Percentiles rank a stretch among this genome's conserved stretches.
Conservation (phyloP, 2,888 invertebrate genomes). For the Drosophila diplacantha region DNA sequence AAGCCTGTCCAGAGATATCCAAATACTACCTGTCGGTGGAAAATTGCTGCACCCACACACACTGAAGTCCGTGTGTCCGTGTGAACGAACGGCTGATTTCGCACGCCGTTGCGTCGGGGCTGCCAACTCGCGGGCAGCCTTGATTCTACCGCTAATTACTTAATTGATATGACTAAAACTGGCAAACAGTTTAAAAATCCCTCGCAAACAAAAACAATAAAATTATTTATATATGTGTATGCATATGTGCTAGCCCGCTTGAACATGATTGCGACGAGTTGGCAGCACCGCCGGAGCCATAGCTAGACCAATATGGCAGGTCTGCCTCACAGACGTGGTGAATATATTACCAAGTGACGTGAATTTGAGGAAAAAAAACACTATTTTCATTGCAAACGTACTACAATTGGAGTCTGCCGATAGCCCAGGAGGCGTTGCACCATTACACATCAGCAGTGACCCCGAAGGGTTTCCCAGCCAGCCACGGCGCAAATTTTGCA, state of each 20-base stretch:
- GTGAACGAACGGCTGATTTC: slow-evolving; percentile 24
- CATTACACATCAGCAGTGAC: not conserved
- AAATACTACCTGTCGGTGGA: slow-evolving; percentile 46
- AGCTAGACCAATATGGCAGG: slow-evolving; percentile 49
- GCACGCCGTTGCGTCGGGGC: slow-evolving; percentile 13
- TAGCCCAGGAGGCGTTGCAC: not conserved
- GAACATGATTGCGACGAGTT: slow-evolving; percentile 37
- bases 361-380: slow-evolving; percentile 68
- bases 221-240: not conserved
- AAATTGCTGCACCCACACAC: slow-evolving; percentile 3
- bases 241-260: not conserved
- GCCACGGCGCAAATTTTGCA: slow-evolving; percentile 51
- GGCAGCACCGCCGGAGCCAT: slow-evolving; percentile 41
- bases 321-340: slow-evolving; percentile 56
- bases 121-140: slow-evolving; percentile 7
- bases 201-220: slow-evolving; percentile 7
- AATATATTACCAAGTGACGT: slow-evolving; percentile 67
- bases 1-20: slow-evolving; percentile 25
- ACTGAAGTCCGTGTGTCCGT: not conserved
- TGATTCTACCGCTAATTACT: not conserved
- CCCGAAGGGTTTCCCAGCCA: slow-evolving; percentile 15
- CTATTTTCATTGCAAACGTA: slow-evolving; percentile 54
- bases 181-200: slow-evolving; percentile 8
- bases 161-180: not conserved
- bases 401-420: slow-evolving; percentile 8